phyloP scores from a whole-genome alignment of 2,888 invertebrate species.

The Clusia tigrina region DNA sequence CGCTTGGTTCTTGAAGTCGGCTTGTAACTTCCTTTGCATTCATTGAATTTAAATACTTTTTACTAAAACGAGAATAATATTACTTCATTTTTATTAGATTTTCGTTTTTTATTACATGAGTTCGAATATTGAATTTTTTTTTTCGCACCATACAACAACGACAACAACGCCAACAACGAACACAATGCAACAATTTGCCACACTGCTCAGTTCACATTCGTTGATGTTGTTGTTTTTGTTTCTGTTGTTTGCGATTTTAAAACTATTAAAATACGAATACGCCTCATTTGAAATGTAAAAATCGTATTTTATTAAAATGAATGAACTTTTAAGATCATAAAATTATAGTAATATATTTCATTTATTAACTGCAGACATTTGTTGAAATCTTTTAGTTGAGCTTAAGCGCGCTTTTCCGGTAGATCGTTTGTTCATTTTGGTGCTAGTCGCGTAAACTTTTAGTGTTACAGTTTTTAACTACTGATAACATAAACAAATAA shows the following conservation, averaged over 20 bases:
- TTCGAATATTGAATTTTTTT: too few relatives aligned
- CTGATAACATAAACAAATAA: neutral
- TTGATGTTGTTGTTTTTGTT: too few relatives aligned
- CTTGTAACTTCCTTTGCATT: too few relatives aligned
- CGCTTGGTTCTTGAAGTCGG: too few relatives aligned
- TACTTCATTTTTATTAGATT: too few relatives aligned
- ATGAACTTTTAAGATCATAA: neutral
- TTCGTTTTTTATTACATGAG: too few relatives aligned
- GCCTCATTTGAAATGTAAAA: neutral
- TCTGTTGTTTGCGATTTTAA: too few relatives aligned
- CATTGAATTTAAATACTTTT: too few relatives aligned
- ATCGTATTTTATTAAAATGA: conserved; percentile 1
- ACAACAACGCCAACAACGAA: neutral
- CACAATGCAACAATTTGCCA: neutral
- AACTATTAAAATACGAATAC: neutral
- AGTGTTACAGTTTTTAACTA: neutral
- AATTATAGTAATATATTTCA: conserved; percentile 3
- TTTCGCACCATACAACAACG: neutral
- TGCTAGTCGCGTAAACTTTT: neutral
- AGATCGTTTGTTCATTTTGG: neutral
- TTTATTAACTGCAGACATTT: neutral
- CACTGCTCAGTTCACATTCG: too few relatives aligned
- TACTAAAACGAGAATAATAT: too few relatives aligned
- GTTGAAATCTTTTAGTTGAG: conserved; percentile 7
- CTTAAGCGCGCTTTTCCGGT: conserved; percentile 12